Base-by-base conservation (phyloP, 2,888 invertebrate genomes). In the Heteropelma amictum region DNA sequence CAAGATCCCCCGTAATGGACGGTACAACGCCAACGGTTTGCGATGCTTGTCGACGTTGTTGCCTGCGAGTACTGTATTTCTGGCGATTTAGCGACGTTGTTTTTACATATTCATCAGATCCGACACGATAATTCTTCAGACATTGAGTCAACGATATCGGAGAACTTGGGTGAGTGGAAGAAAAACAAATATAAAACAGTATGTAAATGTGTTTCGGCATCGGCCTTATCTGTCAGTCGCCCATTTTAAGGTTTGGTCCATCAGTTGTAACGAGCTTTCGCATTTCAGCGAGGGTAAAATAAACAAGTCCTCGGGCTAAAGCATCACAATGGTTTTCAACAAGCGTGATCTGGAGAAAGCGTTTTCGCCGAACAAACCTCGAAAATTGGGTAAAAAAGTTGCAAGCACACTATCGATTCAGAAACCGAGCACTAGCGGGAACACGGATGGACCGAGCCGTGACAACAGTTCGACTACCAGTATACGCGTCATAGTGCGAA, bases 401-500 rank as follows among this genome's bases (percentile, higher is more conserved):
- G 28, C 78, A 3, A 35, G 78, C 3, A 33, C 58, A 7, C 67
- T 65, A 19, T 61, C 10, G 12, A 17, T 33, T 6, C 19, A 10
- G 6, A 87, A 83, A 30, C 81, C 84, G 2, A 85, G 83, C 53
- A 84, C 82, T 0, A 84, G 82, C 58, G 83, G 81, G 8, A 81
- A 80, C 23, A 81, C 83, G 8, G 47, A 65, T 5, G 67, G 65
- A 3, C 47, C 74, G 12, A 72, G 77, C 23, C 60, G 64, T 28
- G 83, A 83, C 2, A 51, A 77, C 51, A 79, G 79, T 1, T 80
- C 85, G 2, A 84, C 86, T 19, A 86, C 85, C 89, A 94, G 93
- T 82, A 94, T 96, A 23, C 94, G 93, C 90, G 97, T 97, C 3
- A 94, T 95, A 58, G 95, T 97, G 0, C 92, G 97, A 51, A 94